Percentiles rank a stretch among this genome's conserved stretches.
Evolutionary conservation across 2,113 vertebrate genomes (phyloP).

Genomic region (Ceuthmochares aereus): DNA sequence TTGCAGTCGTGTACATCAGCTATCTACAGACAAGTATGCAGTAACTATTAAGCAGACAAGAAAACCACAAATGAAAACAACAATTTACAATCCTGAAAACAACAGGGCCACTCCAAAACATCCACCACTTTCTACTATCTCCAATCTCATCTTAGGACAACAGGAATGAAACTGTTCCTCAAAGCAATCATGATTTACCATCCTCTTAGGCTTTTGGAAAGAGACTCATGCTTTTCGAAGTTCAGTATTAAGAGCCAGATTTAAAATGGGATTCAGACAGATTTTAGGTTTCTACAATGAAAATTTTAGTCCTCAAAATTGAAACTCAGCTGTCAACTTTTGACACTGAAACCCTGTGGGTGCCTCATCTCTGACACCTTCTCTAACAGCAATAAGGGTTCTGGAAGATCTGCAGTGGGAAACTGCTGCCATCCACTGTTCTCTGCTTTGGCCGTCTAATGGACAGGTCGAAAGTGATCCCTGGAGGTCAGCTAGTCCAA

Average conservation of each 20-base stretch:
- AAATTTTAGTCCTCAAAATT: background rate
- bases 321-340: background rate
- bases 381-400: background rate
- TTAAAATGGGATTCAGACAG: background rate
- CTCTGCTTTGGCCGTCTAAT: background rate
- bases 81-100: background rate
- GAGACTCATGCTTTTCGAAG: background rate
- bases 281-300: background rate
- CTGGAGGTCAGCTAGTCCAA: background rate
- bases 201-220: background rate
- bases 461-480: background rate
- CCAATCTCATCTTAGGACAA: background rate
- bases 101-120: background rate
- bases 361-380: background rate
- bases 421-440: background rate
- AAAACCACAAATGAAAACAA: background rate
- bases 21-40: background rate
- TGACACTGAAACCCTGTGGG: background rate
- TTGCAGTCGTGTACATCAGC: background rate
- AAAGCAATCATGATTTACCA: background rate
- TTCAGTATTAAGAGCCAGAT: background rate
- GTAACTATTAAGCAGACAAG: background rate
- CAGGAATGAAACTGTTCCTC: background rate
- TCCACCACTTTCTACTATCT: background rate
- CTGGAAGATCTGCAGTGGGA: background rate